Conservation (phyloP, 2,888 invertebrate species). For the Plebejus argus region DNA sequence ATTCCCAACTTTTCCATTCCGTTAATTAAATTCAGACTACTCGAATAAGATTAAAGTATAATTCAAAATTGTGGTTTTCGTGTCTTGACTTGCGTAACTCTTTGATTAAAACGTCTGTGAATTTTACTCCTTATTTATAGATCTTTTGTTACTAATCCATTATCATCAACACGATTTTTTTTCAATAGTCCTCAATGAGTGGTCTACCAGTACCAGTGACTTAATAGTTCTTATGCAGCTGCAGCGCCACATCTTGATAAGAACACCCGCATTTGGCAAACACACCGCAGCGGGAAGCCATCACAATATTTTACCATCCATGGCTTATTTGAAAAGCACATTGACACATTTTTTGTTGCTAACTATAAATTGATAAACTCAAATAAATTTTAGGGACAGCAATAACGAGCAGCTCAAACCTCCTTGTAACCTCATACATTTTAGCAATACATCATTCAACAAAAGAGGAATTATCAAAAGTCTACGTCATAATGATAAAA, state of each 20-base stretch:
- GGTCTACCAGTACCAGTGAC: constrained; percentile 16
- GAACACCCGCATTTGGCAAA: constrained; percentile 77
- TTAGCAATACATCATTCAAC: not conserved
- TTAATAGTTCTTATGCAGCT: constrained; percentile 49
- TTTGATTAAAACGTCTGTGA: not conserved
- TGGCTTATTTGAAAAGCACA: constrained; percentile 53
- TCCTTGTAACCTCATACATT: not conserved
- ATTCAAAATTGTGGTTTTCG: constrained; percentile 15
- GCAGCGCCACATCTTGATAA: constrained; percentile 74
- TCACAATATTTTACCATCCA: constrained; percentile 79
- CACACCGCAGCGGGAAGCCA: constrained; percentile 74
- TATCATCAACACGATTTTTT: not conserved
- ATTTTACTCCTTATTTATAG: not conserved
- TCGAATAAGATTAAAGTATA: constrained; percentile 6
- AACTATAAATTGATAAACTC: constrained; percentile 20
- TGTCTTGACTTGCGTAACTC: not conserved
- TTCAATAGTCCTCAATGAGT: not conserved
- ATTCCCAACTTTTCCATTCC: constrained; percentile 22
- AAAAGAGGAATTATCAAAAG: not conserved
- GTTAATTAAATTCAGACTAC: constrained; percentile 19
- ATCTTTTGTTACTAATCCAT: not conserved
- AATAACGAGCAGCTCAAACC: not conserved
- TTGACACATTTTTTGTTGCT: constrained; percentile 24
- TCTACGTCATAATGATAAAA: not conserved
- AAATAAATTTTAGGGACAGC: not conserved